Percentiles rank a stretch among this genome's conserved stretches.
Conservation (phyloP, 2,797 vertebrate species). For the Nannoperca obscura region DNA sequence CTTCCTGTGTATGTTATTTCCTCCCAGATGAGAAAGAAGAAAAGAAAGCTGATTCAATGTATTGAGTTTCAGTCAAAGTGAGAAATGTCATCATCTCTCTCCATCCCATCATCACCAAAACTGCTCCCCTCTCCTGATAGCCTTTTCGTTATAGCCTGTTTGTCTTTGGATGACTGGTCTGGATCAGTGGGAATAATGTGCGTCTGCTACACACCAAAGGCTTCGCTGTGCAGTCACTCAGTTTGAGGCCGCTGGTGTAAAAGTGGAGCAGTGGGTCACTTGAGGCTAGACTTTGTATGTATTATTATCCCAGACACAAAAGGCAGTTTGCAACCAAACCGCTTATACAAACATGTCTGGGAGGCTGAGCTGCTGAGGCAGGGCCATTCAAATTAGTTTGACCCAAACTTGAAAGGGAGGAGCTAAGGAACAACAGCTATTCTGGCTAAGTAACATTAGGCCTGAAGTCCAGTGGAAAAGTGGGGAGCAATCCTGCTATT, state of each 20-base stretch:
- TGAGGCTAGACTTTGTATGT: constrained; percentile 8
- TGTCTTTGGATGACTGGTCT: constrained; percentile 18
- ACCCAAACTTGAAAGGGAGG: not conserved
- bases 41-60: constrained; percentile 38
- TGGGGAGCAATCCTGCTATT: not conserved
- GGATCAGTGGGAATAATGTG: not conserved
- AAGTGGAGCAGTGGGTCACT: constrained; percentile 43
- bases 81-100: constrained; percentile 17
- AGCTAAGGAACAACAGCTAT: not conserved
- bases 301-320: constrained; percentile 19
- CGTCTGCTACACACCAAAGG: not conserved
- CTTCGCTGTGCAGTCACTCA: constrained; percentile 17
- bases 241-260: not conserved
- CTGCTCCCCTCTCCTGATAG: not conserved
- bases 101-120: constrained; percentile 35
- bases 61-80: constrained; percentile 42
- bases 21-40: constrained; percentile 16
- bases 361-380: constrained; percentile 13
- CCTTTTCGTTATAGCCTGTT: constrained; percentile 3
- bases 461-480: not conserved
- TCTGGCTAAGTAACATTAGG: not conserved
- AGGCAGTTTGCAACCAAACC: constrained; percentile 10
- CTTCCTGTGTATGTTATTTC: constrained; percentile 1
- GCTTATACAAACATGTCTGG: constrained; percentile 15
- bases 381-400: constrained; percentile 7